Evolutionary conservation across 2,797 vertebrate species (phyloP).

Genomic region (Chelonia mydas): DNA sequence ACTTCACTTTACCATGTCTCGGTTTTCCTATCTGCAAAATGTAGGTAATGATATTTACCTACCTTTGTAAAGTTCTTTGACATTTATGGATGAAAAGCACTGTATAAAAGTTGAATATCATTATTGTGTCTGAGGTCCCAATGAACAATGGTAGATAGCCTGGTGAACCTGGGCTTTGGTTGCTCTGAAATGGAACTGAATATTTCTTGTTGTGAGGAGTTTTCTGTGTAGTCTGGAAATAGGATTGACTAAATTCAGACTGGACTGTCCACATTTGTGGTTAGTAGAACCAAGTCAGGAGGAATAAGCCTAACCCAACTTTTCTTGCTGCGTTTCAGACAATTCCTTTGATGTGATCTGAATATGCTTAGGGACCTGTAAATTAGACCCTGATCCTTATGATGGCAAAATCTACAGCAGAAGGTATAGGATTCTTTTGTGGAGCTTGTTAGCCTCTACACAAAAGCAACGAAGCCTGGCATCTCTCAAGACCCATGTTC

Average conservation of each 20-base stretch:
- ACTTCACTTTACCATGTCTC: not conserved
- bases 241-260: not conserved
- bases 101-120: not conserved
- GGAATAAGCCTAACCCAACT: not conserved
- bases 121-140: not conserved
- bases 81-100: slow-evolving; percentile 17
- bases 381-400: not conserved
- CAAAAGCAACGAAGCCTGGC: not conserved
- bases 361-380: not conserved
- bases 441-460: not conserved
- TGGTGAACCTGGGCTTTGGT: not conserved
- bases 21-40: not conserved
- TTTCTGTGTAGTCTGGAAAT: not conserved
- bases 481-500: not conserved
- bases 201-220: not conserved
- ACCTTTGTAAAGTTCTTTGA: slow-evolving; percentile 14
- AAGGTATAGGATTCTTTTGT: not conserved
- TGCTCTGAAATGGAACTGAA: not conserved
- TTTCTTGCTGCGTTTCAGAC: not conserved
- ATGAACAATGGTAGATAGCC: not conserved
- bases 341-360: not conserved
- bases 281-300: not conserved
- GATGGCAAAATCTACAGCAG: not conserved
- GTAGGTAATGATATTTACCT: not conserved
- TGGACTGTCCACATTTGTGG: not conserved